Conservation (phyloP, 2,797 vertebrate species). For the Crenuchus spilurus region DNA sequence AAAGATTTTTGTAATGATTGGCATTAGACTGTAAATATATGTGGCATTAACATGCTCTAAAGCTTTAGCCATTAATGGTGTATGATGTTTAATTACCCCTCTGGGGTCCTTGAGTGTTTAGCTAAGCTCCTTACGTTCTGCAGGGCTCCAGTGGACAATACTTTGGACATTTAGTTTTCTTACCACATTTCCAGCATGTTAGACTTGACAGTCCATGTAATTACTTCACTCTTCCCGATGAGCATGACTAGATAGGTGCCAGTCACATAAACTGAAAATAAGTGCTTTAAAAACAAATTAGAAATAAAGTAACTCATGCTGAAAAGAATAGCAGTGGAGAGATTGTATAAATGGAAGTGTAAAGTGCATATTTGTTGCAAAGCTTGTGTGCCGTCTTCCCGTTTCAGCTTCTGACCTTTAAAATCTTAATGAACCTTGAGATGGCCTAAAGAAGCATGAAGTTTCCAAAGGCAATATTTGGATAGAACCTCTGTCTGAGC, state of each 20-base stretch:
- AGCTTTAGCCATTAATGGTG: neutral
- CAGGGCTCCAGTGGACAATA: slow-evolving; percentile 20
- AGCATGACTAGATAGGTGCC: slow-evolving; percentile 54
- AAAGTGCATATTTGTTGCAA: slow-evolving; percentile 29
- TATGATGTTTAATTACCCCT: neutral
- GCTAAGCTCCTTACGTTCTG: slow-evolving; percentile 32
- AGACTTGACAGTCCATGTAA: slow-evolving; percentile 70
- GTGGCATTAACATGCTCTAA: neutral
- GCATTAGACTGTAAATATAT: too few relatives aligned
- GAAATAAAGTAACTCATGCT: slow-evolving; percentile 54
- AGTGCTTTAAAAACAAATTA: slow-evolving; percentile 64
- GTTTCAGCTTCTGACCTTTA: slow-evolving; percentile 43
- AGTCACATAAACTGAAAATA: slow-evolving; percentile 57
- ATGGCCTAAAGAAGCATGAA: slow-evolving; percentile 38
- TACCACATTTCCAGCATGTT: slow-evolving; percentile 56
- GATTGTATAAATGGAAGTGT: slow-evolving; percentile 25
- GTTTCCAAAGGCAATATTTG: slow-evolving; percentile 55
- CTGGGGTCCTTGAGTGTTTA: neutral
- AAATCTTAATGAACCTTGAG: slow-evolving; percentile 56
- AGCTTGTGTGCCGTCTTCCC: slow-evolving; percentile 36
- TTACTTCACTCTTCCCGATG: slow-evolving; percentile 66
- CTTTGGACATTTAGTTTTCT: slow-evolving; percentile 29
- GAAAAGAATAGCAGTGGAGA: slow-evolving; percentile 38
- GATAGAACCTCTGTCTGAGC: slow-evolving; percentile 37
- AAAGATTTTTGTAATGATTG: too few relatives aligned